Percentiles rank a stretch among this genome's conserved stretches.
phyloP scores from a whole-genome alignment of 2,888 invertebrate genomes.

The Graphium colonna region DNA sequence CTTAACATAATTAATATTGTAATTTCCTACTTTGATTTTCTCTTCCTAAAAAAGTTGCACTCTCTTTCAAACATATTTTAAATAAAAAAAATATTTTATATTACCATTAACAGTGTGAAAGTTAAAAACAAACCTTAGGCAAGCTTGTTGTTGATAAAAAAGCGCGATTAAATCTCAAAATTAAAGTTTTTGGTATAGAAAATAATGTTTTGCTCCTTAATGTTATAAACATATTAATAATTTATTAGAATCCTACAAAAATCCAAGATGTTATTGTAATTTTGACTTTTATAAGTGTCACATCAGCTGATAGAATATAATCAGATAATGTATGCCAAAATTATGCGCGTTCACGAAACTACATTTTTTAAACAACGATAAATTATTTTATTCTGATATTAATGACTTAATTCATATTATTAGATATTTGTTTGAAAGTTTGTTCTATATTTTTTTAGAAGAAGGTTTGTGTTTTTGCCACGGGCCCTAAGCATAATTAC shows the following conservation, averaged over 20 bases:
- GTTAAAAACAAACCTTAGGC: conserved; percentile 36
- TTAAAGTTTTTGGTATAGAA: conserved; percentile 25
- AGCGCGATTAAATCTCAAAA: conserved; percentile 27
- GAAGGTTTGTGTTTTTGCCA: too few relatives aligned
- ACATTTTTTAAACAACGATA: too few relatives aligned
- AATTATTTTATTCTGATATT: too few relatives aligned
- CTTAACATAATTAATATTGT: conserved; percentile 78
- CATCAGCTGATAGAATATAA: background rate
- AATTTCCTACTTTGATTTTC: conserved; percentile 81
- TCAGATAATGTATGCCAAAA: too few relatives aligned
- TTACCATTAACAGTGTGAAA: background rate
- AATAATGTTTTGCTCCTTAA: conserved; percentile 30
- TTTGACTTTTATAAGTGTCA: conserved; percentile 11
- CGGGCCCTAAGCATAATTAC: too few relatives aligned
- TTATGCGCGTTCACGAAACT: background rate
- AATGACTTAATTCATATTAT: too few relatives aligned
- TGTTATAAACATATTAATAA: conserved; percentile 26
- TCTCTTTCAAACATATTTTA: conserved; percentile 11
- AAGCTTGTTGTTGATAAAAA: conserved; percentile 35
- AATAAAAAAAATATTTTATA: background rate
- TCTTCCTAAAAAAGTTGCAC: conserved; percentile 74
- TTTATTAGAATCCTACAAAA: background rate
- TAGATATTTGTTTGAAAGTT: too few relatives aligned
- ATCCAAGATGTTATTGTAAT: background rate
- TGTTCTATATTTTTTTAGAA: too few relatives aligned